Evolutionary conservation across 1,140 invertebrate species (phyloP).

Genomic region (Nixonia krombeini): DNA sequence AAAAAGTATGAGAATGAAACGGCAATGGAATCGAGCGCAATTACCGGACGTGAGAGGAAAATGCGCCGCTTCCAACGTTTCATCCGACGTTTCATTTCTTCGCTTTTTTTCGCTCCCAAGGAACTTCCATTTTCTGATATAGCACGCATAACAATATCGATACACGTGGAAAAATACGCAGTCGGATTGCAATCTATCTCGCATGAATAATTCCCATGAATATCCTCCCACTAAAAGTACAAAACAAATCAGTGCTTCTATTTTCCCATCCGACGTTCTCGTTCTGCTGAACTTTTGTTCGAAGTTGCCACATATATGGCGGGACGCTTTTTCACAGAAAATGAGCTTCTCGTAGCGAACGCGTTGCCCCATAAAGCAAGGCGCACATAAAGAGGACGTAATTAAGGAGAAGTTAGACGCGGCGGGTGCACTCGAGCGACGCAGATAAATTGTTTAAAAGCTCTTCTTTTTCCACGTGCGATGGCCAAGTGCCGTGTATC

Average conservation of each 20-base stretch:
- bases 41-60: too few relatives aligned
- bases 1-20: too few relatives aligned
- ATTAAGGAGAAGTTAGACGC: conserved; percentile 28
- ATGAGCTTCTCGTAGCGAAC: conserved; percentile 11
- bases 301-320: conserved; percentile 21
- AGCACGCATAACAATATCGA: neutral
- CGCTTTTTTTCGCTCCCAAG: neutral
- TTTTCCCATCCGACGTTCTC: conserved; percentile 3
- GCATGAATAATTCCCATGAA: conserved; percentile 2
- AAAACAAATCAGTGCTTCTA: neutral
- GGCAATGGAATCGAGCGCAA: too few relatives aligned
- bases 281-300: conserved; percentile 16
- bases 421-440: conserved; percentile 10
- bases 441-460: conserved; percentile 23
- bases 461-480: conserved; percentile 2
- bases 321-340: conserved; percentile 16
- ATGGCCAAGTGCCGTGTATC: neutral
- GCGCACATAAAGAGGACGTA: conserved; percentile 26
- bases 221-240: neutral
- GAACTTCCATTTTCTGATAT: neutral
- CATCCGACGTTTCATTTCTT: too few relatives aligned
- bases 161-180: neutral
- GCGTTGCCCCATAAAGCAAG: conserved; percentile 23
- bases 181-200: neutral
- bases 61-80: too few relatives aligned